A percentile compares a stretch with the other conserved stretches of the same genome.
Evolutionary conservation across 2,797 vertebrate genomes (phyloP).

Genomic region (Acrossocheilus fasciatus): DNA sequence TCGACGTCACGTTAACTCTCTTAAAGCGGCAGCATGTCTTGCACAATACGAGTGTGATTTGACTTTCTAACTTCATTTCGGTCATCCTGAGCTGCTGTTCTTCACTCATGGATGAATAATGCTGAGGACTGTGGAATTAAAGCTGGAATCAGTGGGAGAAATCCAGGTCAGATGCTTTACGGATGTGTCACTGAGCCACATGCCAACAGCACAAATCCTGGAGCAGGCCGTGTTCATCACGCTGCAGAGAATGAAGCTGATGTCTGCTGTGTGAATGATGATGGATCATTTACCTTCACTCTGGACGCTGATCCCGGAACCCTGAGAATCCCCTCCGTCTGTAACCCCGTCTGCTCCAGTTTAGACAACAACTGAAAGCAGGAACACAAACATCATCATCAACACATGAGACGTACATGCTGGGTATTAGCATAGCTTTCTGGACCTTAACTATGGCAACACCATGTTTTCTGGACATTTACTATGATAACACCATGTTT

Average conservation of each 20-base stretch:
- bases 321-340: constrained; percentile 95
- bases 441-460: background rate
- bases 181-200: background rate
- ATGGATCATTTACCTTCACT: constrained; percentile 85
- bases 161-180: background rate
- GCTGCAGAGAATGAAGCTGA: background rate
- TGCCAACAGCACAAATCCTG: background rate
- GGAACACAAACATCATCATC: constrained; percentile 45
- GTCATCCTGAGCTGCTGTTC: background rate
- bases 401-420: constrained; percentile 8
- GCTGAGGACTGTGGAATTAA: background rate
- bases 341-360: constrained; percentile 90
- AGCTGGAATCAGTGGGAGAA: constrained; percentile 3
- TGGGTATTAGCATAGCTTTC: background rate
- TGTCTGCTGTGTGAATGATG: background rate
- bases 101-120: background rate
- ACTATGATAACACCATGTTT: background rate
- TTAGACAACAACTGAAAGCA: constrained; percentile 85
- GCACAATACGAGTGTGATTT: background rate
- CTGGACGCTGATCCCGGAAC: constrained; percentile 92
- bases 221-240: background rate
- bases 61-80: background rate
- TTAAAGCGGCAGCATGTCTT: background rate
- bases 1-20: background rate
- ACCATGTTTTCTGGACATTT: background rate